Evolutionary conservation across 1,140 invertebrate species (phyloP).

Genomic region (Drosophila subpulchrella): DNA sequence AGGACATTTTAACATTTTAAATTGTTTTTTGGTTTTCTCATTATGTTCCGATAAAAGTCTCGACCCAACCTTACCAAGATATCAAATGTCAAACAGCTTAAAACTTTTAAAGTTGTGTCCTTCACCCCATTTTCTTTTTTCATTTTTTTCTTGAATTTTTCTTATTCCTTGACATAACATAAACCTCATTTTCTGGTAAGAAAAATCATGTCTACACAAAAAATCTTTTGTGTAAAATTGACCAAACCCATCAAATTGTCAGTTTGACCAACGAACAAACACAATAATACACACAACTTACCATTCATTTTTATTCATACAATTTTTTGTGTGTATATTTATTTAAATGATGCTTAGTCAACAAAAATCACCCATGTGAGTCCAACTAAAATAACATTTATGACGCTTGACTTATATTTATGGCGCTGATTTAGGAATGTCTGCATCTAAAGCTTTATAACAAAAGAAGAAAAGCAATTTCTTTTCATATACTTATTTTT

Average conservation of each 20-base stretch:
- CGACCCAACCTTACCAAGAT: not conserved
- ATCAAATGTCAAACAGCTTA: conserved; percentile 25
- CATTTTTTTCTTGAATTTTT: not conserved
- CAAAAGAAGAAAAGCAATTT: conserved; percentile 21
- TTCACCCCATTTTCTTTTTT: not conserved
- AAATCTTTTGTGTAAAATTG: too few relatives aligned
- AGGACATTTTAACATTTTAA: too few relatives aligned
- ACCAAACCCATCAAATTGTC: too few relatives aligned
- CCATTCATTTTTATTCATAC: too few relatives aligned
- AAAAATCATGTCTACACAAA: not conserved
- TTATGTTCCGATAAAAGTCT: not conserved
- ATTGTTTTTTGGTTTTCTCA: not conserved
- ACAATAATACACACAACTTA: too few relatives aligned
- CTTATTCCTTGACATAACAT: conserved; percentile 6
- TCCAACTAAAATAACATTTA: conserved; percentile 65
- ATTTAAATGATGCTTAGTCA: conserved; percentile 23
- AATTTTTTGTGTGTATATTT: conserved; percentile 17
- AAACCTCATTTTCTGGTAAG: not conserved
- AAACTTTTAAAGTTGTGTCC: conserved; percentile 23
- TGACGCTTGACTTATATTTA: conserved; percentile 71
- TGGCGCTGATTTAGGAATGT: conserved; percentile 52
- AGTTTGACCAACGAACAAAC: too few relatives aligned
- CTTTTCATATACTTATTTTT: conserved; percentile 29
- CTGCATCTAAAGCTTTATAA: conserved; percentile 1
- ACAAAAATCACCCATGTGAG: conserved; percentile 22